Base-by-base conservation (phyloP, 2,797 vertebrate species). In the Periophthalmus magnuspinnatus region DNA sequence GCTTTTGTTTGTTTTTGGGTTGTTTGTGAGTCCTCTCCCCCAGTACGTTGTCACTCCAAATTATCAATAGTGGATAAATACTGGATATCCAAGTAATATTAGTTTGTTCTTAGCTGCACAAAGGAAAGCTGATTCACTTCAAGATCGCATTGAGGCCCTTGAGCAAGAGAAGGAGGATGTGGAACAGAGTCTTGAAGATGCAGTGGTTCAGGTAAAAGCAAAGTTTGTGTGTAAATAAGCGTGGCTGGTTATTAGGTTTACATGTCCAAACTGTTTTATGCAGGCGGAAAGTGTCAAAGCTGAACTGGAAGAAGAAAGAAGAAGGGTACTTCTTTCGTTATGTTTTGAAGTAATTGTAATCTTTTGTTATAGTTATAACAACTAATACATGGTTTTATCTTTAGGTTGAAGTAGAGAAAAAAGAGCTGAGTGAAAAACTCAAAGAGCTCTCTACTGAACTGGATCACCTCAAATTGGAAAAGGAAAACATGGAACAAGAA, bases 141-240 rank as follows among this genome's bases (percentile, higher is more conserved):
- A 93, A 68, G 96, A 97, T 82, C 92, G 91, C 74, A 93, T 96
- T 47, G 95, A 96, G 52, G 89, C 75, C 11, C 93, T 98, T 72
- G 94, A 97, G 86, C 93, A 94, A 75, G 96, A 97, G 69, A 79
- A 94, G 79, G 93, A 95, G 34, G 90, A 93, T 72, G 77, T 88
- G 0, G 97, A 96, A 74, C 94, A 94, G 85, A 94, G 91, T 85
- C 89, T 97, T 2, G 96, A 98, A 79, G 92, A 94, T 8, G 89
- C 93, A 45, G 80, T 97, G 74, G 70, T 98, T 57, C 94, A 95
- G 89, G 91, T 92, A 82, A 33, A 21, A 63, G 21, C 14, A 24
- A 54, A 6, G 6, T 45, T 67, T 3, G 4, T 17, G 6, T 9
- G 63, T 13, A 55, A 55, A 36, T 34, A 54, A 33, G 10, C 50